Percentiles rank a stretch among this genome's conserved stretches.
phyloP scores from a whole-genome alignment of 2,113 vertebrate genomes.

The Tetrao urogallus region DNA sequence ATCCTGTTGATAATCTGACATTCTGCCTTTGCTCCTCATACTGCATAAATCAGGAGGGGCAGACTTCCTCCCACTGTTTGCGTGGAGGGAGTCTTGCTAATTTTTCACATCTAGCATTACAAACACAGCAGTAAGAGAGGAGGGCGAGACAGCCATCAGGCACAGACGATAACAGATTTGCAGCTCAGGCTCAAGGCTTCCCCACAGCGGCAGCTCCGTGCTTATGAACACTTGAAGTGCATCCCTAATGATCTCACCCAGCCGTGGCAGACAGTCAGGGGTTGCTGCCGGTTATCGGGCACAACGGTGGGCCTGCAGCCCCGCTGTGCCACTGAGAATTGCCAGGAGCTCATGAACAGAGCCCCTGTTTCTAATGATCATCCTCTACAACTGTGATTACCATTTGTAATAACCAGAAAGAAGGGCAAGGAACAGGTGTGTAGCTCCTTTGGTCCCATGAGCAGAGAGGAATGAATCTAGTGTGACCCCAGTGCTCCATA shows the following conservation, averaged over 20 bases:
- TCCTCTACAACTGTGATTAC: not conserved
- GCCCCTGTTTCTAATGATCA: not conserved
- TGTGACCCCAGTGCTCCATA: rapidly evolving
- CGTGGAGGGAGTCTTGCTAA: not conserved
- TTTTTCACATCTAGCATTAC: not conserved
- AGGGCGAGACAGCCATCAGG: not conserved
- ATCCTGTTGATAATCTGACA: not conserved
- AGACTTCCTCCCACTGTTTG: not conserved
- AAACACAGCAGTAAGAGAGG: not conserved
- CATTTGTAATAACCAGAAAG: not conserved
- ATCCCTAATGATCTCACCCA: not conserved
- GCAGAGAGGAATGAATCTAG: not conserved
- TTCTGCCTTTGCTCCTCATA: not conserved
- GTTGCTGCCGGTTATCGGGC: not conserved
- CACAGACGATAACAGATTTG: not conserved
- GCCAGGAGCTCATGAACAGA: not conserved
- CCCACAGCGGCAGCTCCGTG: slow-evolving; percentile 19
- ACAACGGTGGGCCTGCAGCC: not conserved
- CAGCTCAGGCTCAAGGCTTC: slow-evolving; percentile 47
- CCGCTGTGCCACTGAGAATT: not conserved
- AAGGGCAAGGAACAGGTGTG: not conserved
- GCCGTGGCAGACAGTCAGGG: not conserved
- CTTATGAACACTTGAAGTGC: not conserved
- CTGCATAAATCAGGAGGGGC: not conserved
- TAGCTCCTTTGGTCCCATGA: rapidly evolving